Evolutionary conservation across 2,797 vertebrate species (phyloP), one percentile per base, ranked within the genome.

Genomic region (Aplochiton taeniatus): DNA sequence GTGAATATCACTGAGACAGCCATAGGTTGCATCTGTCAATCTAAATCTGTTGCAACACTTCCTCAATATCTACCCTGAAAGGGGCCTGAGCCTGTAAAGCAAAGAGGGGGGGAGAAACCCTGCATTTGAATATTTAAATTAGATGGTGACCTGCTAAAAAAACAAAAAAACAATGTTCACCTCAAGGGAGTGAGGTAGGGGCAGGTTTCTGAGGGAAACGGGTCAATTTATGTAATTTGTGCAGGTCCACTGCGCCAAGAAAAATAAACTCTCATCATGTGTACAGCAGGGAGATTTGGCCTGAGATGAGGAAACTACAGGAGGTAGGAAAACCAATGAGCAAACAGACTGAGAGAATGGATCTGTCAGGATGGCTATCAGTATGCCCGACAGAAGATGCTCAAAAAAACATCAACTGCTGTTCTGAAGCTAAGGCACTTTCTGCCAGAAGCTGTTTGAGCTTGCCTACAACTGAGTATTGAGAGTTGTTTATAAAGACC

Each of bases 231-330:
- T 77, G 31, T 65, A 14, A 73, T 77, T 85, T 7, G 55, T 77
- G 31, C 31, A 31, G 31, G 31, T 31, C 31, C 31, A 31, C 31
- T 31, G 31, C 31, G 31, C 2, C 6, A 31, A 31, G 8, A 19
- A 62, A 31, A 16, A 67, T 19, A 31, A 31, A 77, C 68, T 70
- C 74, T 43, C 58, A 77, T 84, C 73, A 77, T 78, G 78, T 76
- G 75, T 58, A 49, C 63, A 17, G 51, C 52, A 69, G 79, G 68
- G 57, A 70, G 80, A 84, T 86, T 73, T 77, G 65, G 63, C 65
- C 73, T 63, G 72, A 72, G 71, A 88, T 75, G 77, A 87, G 68
- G 59, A 61, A 83, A 80, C 79, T 81, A 84, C 70, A 58, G 83
- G 85, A 78, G 74, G 76, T 79, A 55, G 69, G 7, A 3, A 48